These are phyloP conservation scores for Cheumatopsyche charites DNA, from an alignment of 1,140 invertebrate species.

Conservation along the genomic window DNA sequence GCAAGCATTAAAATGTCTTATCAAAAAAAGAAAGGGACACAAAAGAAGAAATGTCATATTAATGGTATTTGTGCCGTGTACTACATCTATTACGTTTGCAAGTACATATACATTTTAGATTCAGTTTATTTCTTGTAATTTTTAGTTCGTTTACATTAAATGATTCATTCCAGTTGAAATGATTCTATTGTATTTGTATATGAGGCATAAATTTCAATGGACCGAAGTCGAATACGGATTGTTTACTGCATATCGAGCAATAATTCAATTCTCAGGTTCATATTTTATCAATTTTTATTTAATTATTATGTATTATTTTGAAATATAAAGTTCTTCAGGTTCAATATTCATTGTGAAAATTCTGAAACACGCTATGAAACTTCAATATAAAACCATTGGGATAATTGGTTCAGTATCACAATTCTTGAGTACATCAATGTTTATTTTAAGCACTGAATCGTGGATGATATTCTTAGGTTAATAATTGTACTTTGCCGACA, in stretches of 20 bases:
- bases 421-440: slow-evolving; percentile 51
- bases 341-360: slow-evolving; percentile 55
- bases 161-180: slow-evolving; percentile 55
- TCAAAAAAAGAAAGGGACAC: slow-evolving; percentile 53
- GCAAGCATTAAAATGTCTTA: slow-evolving; percentile 54
- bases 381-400: slow-evolving; percentile 56
- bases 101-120: slow-evolving; percentile 48
- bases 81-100: slow-evolving; percentile 55
- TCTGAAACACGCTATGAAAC: slow-evolving; percentile 52
- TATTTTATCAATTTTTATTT: background rate
- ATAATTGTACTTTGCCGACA: too few species aligned
- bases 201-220: slow-evolving; percentile 58
- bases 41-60: slow-evolving; percentile 55
- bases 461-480: slow-evolving; percentile 54
- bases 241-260: slow-evolving; percentile 53
- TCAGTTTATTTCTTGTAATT: background rate
- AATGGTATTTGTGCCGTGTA: slow-evolving; percentile 55
- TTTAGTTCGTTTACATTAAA: background rate
- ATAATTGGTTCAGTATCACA: slow-evolving; percentile 54
- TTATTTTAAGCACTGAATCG: slow-evolving; percentile 52
- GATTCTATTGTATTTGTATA: slow-evolving; percentile 57
- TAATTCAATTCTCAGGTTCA: slow-evolving; percentile 46
- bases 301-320: slow-evolving; percentile 2
- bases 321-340: slow-evolving; percentile 50
- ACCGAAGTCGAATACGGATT: slow-evolving; percentile 58